These are phyloP conservation scores for Mastomys natalensis DNA, from an alignment of 2,113 vertebrate species.

Conservation along the genomic window DNA sequence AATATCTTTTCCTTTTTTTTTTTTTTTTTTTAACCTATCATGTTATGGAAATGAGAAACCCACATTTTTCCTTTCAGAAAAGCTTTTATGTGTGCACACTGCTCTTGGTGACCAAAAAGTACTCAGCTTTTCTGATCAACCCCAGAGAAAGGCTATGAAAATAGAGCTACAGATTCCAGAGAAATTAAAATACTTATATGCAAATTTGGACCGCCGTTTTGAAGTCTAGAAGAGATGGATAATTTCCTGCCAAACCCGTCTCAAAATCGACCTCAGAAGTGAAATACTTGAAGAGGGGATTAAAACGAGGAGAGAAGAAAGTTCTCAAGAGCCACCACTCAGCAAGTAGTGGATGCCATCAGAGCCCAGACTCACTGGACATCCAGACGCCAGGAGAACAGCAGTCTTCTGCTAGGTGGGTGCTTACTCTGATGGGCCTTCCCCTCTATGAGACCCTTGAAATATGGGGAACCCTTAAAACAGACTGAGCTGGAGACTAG, in stretches of 20 bases:
- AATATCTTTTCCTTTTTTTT: neutral
- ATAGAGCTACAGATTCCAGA: neutral
- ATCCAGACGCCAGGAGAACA: neutral
- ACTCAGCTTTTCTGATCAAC: neutral
- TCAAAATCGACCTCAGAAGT: neutral
- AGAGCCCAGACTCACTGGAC: neutral
- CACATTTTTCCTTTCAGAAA: conserved; percentile 20
- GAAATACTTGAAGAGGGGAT: neutral
- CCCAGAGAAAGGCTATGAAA: conserved; percentile 38
- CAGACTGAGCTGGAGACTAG: neutral
- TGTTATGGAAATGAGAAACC: neutral
- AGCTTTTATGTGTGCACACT: neutral
- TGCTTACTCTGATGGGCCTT: neutral
- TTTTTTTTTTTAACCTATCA: neutral
- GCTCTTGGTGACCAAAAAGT: neutral
- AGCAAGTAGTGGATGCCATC: neutral
- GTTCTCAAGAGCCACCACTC: neutral
- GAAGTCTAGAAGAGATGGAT: conserved; percentile 20
- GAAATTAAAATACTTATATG: conserved; percentile 4
- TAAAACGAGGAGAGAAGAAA: neutral
- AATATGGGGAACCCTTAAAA: neutral
- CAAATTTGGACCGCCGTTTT: neutral
- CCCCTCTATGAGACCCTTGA: neutral
- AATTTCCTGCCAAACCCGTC: neutral
- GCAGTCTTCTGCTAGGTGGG: neutral